These are phyloP conservation scores for Mnemiopsis leidyi DNA, from an alignment of 37 sponge, comb jelly and placozoan species.

Conservation along the genomic window DNA sequence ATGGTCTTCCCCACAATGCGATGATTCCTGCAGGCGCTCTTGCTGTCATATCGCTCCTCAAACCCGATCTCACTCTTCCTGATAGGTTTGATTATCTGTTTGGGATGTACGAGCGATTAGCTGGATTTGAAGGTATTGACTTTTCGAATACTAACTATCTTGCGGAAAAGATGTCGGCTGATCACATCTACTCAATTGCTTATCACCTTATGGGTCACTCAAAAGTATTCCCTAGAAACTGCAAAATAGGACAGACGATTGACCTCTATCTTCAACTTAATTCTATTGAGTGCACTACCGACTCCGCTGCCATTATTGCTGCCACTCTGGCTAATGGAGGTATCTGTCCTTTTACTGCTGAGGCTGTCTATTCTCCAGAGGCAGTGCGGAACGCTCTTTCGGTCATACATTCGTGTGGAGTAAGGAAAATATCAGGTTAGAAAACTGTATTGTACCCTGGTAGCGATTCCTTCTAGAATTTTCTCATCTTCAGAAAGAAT, in stretches of 20 bases:
- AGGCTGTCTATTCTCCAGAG: constrained; percentile 62
- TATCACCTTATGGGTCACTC: constrained; percentile 1
- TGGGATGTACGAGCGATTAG: neutral
- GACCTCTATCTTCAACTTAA: constrained; percentile 69
- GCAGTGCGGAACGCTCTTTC: constrained; percentile 77
- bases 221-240: neutral
- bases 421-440: constrained; percentile 70
- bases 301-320: constrained; percentile 80
- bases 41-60: neutral
- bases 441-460: too few relatives aligned
- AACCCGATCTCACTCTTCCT: constrained; percentile 64
- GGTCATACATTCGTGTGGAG: constrained; percentile 86
- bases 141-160: constrained; percentile 4
- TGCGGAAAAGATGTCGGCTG: constrained; percentile 2
- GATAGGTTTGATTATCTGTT: constrained; percentile 51
- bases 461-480: too few relatives aligned
- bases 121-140: neutral
- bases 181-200: neutral
- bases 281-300: constrained; percentile 73
- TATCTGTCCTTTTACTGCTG: constrained; percentile 79
- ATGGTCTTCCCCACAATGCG: constrained; percentile 66
- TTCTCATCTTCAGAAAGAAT: too few relatives aligned
- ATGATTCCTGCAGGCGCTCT: constrained; percentile 65
- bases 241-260: neutral
- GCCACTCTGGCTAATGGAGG: constrained; percentile 86